Base-by-base conservation (phyloP, 2,888 invertebrate genomes). In the Watsonalla cultraria region DNA sequence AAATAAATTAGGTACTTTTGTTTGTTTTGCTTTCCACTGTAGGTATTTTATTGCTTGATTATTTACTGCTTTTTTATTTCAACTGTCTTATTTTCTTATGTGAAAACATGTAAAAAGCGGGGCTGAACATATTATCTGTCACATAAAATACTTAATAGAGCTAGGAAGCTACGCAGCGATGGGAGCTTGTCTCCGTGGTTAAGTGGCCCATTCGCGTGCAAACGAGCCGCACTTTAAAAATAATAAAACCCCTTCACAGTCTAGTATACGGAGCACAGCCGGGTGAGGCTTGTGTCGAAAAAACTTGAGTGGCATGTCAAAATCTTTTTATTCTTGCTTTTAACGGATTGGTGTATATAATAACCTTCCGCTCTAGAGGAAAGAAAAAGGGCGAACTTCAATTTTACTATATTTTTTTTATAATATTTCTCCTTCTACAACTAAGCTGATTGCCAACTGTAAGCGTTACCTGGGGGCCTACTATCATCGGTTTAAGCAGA, bases 171-270 rank as follows among this genome's bases (percentile, higher is more conserved):
- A 66, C 66, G 64, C 62, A 69, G 77, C 73, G 78, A 72, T 68
- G 77, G 76, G 78, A 66, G 74, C 75, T 74, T 78, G 81, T 82
- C 83, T 87, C 76, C 90, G 90, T 88, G 90, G 90, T 84, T 91
- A 91, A 91, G 91, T 91, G 90, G 90, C 84, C 87, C 83, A 91
- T 91, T 91, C 90, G 82, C 90, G 87, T 91, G 90, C 91, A 91
- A 91, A 91, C 91, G 91, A 87, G 88, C 86, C 78, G 81, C 80
- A 82, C 90, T 90, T 85, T 87, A 88, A 87, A 90, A 86, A 90
- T 87, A 88, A 90, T 86, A 86, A 86, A 89, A 88, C 81, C 84
- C 80, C 86, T 89, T 86, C 77, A 82, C 62, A 64, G 14, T 39
- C 15, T 62, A 66, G 76, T 79, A 76, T 79, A 74, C 70, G 68